Conservation (phyloP, 2,113 vertebrate genomes). For the Dascyllus trimaculatus region DNA sequence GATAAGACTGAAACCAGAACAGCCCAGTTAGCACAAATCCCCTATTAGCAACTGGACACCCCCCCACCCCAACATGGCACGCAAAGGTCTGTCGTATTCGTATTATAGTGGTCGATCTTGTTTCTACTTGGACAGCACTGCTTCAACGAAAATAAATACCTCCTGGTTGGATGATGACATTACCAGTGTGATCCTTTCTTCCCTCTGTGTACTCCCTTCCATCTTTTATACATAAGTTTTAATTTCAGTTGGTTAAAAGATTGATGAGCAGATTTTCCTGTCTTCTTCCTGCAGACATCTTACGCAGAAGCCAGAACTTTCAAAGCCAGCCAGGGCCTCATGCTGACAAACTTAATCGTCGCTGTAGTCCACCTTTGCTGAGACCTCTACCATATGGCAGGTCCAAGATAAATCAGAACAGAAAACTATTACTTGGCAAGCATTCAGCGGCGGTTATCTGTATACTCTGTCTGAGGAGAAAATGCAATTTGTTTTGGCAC, state of each 20-base stretch:
- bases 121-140: constrained; percentile 6
- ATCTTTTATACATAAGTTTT: constrained; percentile 32
- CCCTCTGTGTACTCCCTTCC: not conserved
- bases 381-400: constrained; percentile 49
- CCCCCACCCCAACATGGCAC: not conserved
- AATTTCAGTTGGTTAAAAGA: constrained; percentile 53
- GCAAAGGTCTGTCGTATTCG: constrained; percentile 17
- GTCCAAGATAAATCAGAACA: constrained; percentile 44
- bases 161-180: constrained; percentile 55
- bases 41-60: constrained; percentile 19
- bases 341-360: constrained; percentile 49
- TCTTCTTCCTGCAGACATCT: constrained; percentile 38
- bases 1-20: constrained; percentile 43
- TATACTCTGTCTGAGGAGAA: not conserved
- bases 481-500: constrained; percentile 21
- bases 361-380: constrained; percentile 46
- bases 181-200: constrained; percentile 42
- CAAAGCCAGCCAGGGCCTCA: constrained; percentile 36
- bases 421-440: constrained; percentile 18
- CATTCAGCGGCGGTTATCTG: constrained; percentile 19
- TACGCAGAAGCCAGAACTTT: constrained; percentile 41
- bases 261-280: constrained; percentile 56
- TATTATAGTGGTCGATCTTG: not conserved
- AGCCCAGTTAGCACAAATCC: constrained; percentile 46
- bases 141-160: constrained; percentile 29